These are phyloP conservation scores for Bombus vancouverensis DNA, from an alignment of 1,140 invertebrate genomes.

Conservation along the genomic window DNA sequence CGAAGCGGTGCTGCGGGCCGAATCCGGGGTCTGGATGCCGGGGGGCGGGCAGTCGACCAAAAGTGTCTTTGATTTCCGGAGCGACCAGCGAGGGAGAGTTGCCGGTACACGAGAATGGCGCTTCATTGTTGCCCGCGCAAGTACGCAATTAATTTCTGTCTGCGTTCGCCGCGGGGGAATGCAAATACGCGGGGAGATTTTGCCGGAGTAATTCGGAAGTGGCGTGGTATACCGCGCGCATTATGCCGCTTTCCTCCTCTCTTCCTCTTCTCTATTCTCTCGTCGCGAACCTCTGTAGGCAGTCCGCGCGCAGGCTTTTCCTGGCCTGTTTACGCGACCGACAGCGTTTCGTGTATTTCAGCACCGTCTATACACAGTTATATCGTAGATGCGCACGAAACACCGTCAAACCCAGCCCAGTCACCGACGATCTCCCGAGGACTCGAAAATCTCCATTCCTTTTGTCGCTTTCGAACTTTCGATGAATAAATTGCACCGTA, in stretches of 20 bases:
- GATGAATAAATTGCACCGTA: neutral
- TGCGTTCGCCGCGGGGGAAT: slow-evolving; percentile 75
- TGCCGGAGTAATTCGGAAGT: slow-evolving; percentile 79
- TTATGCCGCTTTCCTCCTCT: slow-evolving; percentile 73
- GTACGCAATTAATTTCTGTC: slow-evolving; percentile 81
- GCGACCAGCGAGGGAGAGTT: slow-evolving; percentile 44
- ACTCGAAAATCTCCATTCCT: neutral
- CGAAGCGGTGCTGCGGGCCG: too few species aligned
- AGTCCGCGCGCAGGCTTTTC: slow-evolving; percentile 53
- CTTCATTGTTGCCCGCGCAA: slow-evolving; percentile 78
- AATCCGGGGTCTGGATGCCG: neutral
- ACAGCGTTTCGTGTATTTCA: slow-evolving; percentile 39
- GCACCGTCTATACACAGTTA: neutral
- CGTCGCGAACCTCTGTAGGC: slow-evolving; percentile 3
- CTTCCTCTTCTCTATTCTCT: slow-evolving; percentile 3
- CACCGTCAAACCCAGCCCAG: neutral
- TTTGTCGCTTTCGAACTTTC: neutral
- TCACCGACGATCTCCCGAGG: neutral
- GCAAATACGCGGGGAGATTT: slow-evolving; percentile 80
- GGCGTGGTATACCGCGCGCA: slow-evolving; percentile 78
- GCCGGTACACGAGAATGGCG: slow-evolving; percentile 63
- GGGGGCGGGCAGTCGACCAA: slow-evolving; percentile 57
- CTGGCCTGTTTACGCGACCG: slow-evolving; percentile 53
- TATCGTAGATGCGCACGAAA: neutral
- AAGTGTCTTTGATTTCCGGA: slow-evolving; percentile 78